Percentiles rank a stretch among this genome's conserved stretches.
Evolutionary conservation across 2,888 invertebrate species (phyloP).

Genomic region (Dione juno): DNA sequence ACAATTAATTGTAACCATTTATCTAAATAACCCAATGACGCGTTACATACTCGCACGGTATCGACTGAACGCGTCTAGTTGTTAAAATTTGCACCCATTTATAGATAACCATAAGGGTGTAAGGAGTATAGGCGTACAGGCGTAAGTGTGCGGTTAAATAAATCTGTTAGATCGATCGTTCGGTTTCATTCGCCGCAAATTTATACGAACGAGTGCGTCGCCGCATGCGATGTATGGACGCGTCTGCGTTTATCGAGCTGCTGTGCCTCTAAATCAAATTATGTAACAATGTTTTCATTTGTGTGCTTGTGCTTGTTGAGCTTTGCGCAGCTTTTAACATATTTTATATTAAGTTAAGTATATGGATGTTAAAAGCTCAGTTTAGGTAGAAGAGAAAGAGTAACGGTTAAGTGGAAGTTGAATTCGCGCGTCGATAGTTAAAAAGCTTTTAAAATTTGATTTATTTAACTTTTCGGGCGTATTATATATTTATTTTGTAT

Average conservation of each 20-base stretch:
- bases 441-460: too few species aligned
- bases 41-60: neutral
- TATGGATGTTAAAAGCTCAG: too few species aligned
- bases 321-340: neutral
- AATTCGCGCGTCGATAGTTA: too few species aligned
- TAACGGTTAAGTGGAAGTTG: too few species aligned
- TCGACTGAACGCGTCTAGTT: neutral
- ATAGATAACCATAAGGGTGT: neutral
- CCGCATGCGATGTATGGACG: conserved; percentile 46
- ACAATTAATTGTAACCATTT: neutral
- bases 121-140: conserved; percentile 21
- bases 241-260: conserved; percentile 33
- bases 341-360: too few species aligned
- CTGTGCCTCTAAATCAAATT: conserved; percentile 35
- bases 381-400: too few species aligned
- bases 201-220: conserved; percentile 49
- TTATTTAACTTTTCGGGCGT: too few species aligned
- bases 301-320: neutral
- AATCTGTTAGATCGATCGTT: conserved; percentile 50
- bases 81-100: neutral
- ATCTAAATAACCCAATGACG: neutral
- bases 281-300: neutral
- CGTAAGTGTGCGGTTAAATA: conserved; percentile 48
- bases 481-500: too few species aligned
- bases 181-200: conserved; percentile 49